phyloP scores from a whole-genome alignment of 1,140 invertebrate species.

The Sarcophaga bullata region DNA sequence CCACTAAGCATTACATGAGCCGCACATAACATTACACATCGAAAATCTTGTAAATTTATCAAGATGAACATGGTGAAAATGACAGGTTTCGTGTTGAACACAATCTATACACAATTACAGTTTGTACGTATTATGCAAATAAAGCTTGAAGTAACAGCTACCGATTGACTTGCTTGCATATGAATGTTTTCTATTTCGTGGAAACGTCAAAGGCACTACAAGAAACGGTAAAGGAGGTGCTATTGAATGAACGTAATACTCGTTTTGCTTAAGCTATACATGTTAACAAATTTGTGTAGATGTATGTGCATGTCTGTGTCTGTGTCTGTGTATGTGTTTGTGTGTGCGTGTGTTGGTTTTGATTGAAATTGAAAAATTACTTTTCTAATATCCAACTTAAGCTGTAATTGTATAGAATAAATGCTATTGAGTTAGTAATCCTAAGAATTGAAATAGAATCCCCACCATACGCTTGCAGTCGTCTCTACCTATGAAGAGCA shows the following conservation, averaged over 20 bases:
- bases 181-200: not conserved
- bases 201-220: too few species aligned
- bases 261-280: not conserved
- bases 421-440: not conserved
- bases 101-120: not conserved
- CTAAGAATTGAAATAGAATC: not conserved
- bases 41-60: conserved; percentile 17
- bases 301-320: not conserved
- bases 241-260: not conserved
- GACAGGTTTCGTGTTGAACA: not conserved
- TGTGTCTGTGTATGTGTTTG: not conserved
- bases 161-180: not conserved
- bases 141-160: not conserved
- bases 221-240: not conserved
- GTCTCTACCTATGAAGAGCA: not conserved
- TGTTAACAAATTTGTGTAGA: not conserved
- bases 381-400: not conserved
- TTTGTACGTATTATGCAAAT: conserved; percentile 8
- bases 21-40: not conserved
- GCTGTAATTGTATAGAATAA: not conserved
- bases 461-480: not conserved
- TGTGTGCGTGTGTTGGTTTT: not conserved
- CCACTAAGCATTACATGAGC: too few species aligned
- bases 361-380: conserved; percentile 18
- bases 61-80: not conserved